Evolutionary conservation across 2,113 vertebrate genomes (phyloP).

Genomic region (Ctenodactylus gundi): DNA sequence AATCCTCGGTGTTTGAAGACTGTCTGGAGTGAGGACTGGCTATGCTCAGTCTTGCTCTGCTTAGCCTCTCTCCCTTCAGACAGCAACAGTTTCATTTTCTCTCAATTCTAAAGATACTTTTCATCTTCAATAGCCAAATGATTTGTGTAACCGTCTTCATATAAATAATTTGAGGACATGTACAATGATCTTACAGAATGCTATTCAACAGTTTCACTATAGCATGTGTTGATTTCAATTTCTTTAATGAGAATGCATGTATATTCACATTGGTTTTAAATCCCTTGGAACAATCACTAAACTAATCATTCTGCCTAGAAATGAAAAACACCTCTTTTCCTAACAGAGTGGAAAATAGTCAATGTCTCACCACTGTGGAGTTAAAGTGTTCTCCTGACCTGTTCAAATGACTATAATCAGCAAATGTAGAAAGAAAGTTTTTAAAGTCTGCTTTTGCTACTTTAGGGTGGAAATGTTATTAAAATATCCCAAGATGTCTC

Average conservation of each 20-base stretch:
- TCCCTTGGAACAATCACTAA: background rate
- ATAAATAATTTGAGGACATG: slow-evolving; percentile 22
- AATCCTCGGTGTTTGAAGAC: background rate
- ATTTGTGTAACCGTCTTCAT: slow-evolving; percentile 2
- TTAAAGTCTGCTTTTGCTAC: slow-evolving; percentile 49
- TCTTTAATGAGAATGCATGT: slow-evolving; percentile 45
- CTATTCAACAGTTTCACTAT: slow-evolving; percentile 26
- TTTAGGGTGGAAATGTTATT: slow-evolving; percentile 71
- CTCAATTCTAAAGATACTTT: slow-evolving; percentile 39
- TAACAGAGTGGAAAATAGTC: slow-evolving; percentile 53
- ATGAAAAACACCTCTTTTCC: slow-evolving; percentile 57
- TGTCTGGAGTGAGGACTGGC: background rate
- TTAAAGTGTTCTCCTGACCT: slow-evolving; percentile 29
- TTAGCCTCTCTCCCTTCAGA: background rate
- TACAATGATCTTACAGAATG: background rate
- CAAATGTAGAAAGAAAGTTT: slow-evolving; percentile 46
- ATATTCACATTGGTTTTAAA: background rate
- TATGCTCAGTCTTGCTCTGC: background rate
- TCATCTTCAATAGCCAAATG: slow-evolving; percentile 19
- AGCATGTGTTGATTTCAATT: slow-evolving; percentile 54
- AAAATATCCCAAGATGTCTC: slow-evolving; percentile 72
- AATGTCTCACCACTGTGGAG: background rate
- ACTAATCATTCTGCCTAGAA: slow-evolving; percentile 40
- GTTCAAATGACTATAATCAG: slow-evolving; percentile 61
- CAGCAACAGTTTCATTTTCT: slow-evolving; percentile 32